phyloP scores from a whole-genome alignment of 2,888 invertebrate genomes.

The Apodemia hepburni region DNA sequence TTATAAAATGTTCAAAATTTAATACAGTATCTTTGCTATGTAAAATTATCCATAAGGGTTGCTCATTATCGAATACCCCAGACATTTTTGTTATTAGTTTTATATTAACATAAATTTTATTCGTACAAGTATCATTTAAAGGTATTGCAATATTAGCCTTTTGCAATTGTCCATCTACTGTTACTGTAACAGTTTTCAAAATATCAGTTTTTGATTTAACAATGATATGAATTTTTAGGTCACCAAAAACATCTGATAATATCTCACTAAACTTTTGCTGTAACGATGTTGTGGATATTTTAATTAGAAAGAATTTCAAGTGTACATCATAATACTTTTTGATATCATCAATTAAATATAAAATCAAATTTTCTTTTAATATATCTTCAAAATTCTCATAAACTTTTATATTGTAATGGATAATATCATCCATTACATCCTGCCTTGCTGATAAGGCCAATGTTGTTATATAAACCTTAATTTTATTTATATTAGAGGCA shows the following conservation, averaged over 20 bases:
- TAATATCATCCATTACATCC: constrained; percentile 50
- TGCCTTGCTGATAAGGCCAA: constrained; percentile 55
- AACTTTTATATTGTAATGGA: constrained; percentile 41
- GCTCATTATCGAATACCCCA: constrained; percentile 44
- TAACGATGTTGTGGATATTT: constrained; percentile 38
- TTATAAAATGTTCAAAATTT: constrained; percentile 56
- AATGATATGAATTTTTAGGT: constrained; percentile 50
- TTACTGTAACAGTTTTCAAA: constrained; percentile 49
- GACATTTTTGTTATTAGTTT: constrained; percentile 53
- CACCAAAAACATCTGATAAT: constrained; percentile 41
- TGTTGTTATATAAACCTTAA: constrained; percentile 51
- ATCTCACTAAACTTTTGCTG: constrained; percentile 44
- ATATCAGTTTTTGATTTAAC: constrained; percentile 39
- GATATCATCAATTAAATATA: constrained; percentile 47
- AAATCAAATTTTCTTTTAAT: constrained; percentile 37
- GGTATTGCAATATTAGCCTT: constrained; percentile 48
- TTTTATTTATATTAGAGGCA: constrained; percentile 31
- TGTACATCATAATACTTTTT: constrained; percentile 47
- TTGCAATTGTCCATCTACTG: constrained; percentile 43
- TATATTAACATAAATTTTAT: constrained; percentile 42
- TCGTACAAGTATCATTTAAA: constrained; percentile 33
- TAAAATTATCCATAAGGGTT: constrained; percentile 49
- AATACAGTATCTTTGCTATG: constrained; percentile 45
- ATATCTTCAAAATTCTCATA: constrained; percentile 56
- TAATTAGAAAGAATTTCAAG: constrained; percentile 45